These are phyloP conservation scores for Phortica okadai DNA, from an alignment of 2,888 invertebrate genomes.

Conservation along the genomic window DNA sequence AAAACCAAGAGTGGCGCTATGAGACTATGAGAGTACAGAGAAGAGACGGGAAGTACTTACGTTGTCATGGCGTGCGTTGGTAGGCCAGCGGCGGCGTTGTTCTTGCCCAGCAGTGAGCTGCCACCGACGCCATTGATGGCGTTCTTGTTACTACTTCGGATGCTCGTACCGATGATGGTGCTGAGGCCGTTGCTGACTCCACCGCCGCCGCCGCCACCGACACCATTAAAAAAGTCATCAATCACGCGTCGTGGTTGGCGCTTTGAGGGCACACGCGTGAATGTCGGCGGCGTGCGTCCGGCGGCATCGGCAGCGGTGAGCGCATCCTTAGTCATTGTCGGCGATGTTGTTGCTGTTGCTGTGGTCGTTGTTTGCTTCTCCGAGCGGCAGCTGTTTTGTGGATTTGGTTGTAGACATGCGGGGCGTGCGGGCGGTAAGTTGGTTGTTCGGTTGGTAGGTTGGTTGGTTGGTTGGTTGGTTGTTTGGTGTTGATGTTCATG, in stretches of 20 bases:
- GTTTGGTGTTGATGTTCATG: constrained; percentile 19
- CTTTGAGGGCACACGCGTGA: constrained; percentile 87
- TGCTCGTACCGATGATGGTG: constrained; percentile 56
- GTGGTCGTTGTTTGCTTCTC: constrained; percentile 75
- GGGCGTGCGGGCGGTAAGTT: constrained; percentile 13
- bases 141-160: background rate
- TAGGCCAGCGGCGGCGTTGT: constrained; percentile 47
- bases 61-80: constrained; percentile 40
- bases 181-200: constrained; percentile 19
- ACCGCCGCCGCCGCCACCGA: constrained; percentile 31
- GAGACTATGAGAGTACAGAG: constrained; percentile 3
- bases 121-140: background rate
- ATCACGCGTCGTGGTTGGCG: constrained; percentile 84
- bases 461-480: constrained; percentile 43
- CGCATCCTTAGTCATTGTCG: constrained; percentile 71
- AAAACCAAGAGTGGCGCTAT: background rate
- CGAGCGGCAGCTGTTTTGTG: constrained; percentile 55
- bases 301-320: constrained; percentile 60
- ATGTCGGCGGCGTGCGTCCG: constrained; percentile 82
- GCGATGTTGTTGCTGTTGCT: constrained; percentile 40
- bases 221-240: constrained; percentile 78
- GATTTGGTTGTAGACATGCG: constrained; percentile 22
- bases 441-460: background rate
- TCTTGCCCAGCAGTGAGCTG: constrained; percentile 50
- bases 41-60: constrained; percentile 41